Conservation (phyloP, 2,113 vertebrate species). For the Odontesthes bonariensis region DNA sequence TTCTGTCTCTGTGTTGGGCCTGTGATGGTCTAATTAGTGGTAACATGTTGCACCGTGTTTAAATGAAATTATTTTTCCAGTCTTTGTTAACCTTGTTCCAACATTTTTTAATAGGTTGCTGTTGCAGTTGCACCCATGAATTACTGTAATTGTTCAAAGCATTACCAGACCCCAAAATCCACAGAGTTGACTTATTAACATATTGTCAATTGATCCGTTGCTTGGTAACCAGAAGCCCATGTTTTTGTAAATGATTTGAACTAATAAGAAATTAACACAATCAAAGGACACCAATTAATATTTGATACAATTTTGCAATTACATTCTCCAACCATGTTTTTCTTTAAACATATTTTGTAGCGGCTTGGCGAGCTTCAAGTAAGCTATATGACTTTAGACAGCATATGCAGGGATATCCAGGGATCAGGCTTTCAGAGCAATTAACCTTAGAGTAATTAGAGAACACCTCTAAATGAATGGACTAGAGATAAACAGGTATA, state of each 20-base stretch:
- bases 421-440: constrained; percentile 45
- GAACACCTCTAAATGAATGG: constrained; percentile 50
- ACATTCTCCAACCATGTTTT: constrained; percentile 22
- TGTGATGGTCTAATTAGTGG: too few relatives aligned
- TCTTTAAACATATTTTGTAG: constrained; percentile 27
- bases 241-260: constrained; percentile 8
- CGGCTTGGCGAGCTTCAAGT: constrained; percentile 9
- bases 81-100: too few relatives aligned
- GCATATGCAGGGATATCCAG: neutral
- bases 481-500: constrained; percentile 25
- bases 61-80: too few relatives aligned
- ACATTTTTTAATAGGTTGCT: too few relatives aligned
- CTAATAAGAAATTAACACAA: constrained; percentile 11
- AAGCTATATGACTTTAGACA: constrained; percentile 22
- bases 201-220: constrained; percentile 15
- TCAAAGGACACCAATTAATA: constrained; percentile 28
- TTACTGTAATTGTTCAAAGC: neutral
- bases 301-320: constrained; percentile 32
- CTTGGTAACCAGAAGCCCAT: constrained; percentile 16
- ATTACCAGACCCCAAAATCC: neutral
- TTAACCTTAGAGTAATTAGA: constrained; percentile 72
- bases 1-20: too few relatives aligned
- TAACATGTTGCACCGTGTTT: too few relatives aligned
- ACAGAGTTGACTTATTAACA: neutral
- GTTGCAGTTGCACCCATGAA: neutral